Evolutionary conservation across 2,888 invertebrate species (phyloP), one percentile per base, ranked within the genome.

Genomic region (Orchesellides sinensis): DNA sequence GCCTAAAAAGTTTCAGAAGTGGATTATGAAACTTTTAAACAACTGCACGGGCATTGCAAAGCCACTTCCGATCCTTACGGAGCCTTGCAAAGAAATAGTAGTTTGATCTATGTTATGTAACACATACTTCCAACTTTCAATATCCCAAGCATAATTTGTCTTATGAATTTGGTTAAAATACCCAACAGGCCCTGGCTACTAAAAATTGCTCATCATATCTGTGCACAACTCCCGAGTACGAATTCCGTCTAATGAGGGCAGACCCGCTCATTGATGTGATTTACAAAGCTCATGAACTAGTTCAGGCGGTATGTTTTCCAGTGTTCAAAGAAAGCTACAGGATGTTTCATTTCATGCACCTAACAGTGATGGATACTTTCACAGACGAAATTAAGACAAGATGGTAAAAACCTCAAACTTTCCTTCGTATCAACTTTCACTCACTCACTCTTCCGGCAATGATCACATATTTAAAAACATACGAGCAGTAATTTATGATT

Each of bases 251-350:
- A 1, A 40, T 23, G 23, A 27, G 49, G 29, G 21, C 68, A 0
- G 83, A 83, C 21, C 80, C 83, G 0, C 35, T 83, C 25, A 35
- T 68, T 3, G 83, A 83, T 47, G 32, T 65, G 0, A 45, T 80
- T 19, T 83, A 74, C 68, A 83, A 83, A 61, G 32, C 56, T 6
- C 29, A 68, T 23, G 83, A 83, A 32, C 21, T 83, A 25, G 49
- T 63, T 1, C 83, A 83, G 12, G 21, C 83, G 0, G 40, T 74
- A 0, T 83, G 83, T 49, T 83, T 83, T n/a, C 73, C 78, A 1
- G 1, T 17, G 1, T 83, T 83, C 19, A 2, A 23, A 1, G 54
- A 83, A 27, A 83, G 83, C 54, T 73, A 68, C 32, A 23, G 83
- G 14, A 79, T 83, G 83, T 79, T 70, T 14, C 83, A 83, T 19